These are phyloP conservation scores for Solea solea DNA, from an alignment of 2,113 vertebrate genomes.

Conservation along the genomic window DNA sequence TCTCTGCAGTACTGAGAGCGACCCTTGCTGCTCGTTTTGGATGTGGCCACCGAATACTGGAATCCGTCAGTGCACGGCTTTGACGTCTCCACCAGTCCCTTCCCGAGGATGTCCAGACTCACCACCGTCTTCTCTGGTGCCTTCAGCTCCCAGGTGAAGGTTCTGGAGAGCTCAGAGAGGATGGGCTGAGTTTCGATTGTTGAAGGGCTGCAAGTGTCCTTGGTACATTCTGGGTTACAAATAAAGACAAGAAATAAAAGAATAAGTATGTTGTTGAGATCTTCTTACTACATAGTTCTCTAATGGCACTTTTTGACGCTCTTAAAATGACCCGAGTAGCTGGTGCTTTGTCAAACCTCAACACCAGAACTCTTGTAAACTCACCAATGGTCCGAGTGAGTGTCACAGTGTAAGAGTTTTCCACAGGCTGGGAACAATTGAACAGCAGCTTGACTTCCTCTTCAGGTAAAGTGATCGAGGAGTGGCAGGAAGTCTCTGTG, in stretches of 20 bases:
- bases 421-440: constrained; percentile 72
- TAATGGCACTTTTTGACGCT: too few species aligned
- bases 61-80: constrained; percentile 75
- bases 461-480: constrained; percentile 72
- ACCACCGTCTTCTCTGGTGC: constrained; percentile 78
- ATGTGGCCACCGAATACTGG: constrained; percentile 74
- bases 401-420: constrained; percentile 74
- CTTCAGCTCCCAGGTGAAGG: constrained; percentile 83
- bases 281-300: too few species aligned
- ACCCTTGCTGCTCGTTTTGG: constrained; percentile 23
- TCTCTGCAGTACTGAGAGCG: constrained; percentile 84
- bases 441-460: constrained; percentile 75
- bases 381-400: constrained; percentile 84
- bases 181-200: constrained; percentile 74
- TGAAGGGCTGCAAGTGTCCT: constrained; percentile 78
- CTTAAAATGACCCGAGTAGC: too few species aligned
- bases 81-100: constrained; percentile 75
- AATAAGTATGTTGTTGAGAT: background rate
- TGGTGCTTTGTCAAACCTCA: too few species aligned
- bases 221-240: constrained; percentile 83
- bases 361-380: constrained; percentile 12
- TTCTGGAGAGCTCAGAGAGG: constrained; percentile 81
- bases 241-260: background rate
- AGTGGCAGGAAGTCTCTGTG: constrained; percentile 28
- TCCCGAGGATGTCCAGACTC: constrained; percentile 74